Conservation (phyloP, 2,888 invertebrate genomes). For the Saturnia japonica region DNA sequence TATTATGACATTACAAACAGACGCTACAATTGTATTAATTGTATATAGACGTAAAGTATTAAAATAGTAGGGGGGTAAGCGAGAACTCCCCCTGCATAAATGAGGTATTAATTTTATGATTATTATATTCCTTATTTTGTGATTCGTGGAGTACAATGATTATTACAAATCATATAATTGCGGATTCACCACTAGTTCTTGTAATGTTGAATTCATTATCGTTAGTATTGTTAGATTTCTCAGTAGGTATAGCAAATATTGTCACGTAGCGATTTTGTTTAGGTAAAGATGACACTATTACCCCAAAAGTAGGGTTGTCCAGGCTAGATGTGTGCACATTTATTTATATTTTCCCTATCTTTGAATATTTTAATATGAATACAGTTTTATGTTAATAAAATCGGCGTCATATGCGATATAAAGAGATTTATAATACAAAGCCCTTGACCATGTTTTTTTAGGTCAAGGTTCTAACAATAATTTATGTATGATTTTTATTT, state of each 20-base stretch:
- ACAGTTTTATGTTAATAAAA: constrained; percentile 4
- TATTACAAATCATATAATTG: background rate
- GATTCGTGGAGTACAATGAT: background rate
- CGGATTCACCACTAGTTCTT: background rate
- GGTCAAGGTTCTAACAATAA: background rate
- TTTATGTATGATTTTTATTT: background rate
- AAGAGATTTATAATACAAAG: background rate
- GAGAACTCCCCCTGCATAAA: no score
- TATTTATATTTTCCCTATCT: background rate
- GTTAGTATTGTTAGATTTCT: background rate
- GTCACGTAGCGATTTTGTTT: background rate
- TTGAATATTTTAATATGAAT: background rate
- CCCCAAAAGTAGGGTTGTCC: background rate
- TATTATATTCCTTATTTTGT: background rate
- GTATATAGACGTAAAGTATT: no score
- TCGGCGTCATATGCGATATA: background rate
- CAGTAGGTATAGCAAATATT: background rate
- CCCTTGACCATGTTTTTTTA: background rate
- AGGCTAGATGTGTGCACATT: background rate
- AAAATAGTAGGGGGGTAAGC: no score
- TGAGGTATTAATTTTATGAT: no score
- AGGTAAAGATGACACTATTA: background rate
- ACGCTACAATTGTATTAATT: no score
- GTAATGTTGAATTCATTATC: background rate
- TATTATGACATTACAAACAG: no score